Evolutionary conservation across 2,113 vertebrate genomes (phyloP).

Genomic region (mouse (Mus musculus)): DNA sequence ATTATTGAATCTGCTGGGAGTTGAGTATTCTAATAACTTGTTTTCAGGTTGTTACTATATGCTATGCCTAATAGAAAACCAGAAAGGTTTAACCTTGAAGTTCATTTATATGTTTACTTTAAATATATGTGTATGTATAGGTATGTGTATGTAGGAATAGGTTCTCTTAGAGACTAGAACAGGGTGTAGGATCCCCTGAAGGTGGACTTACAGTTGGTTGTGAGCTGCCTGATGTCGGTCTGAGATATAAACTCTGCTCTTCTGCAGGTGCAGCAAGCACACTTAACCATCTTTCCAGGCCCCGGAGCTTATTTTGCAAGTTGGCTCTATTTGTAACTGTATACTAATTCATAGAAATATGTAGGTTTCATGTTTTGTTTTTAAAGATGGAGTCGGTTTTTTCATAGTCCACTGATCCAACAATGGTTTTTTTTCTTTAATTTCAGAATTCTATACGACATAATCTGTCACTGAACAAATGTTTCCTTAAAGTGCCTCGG

Average conservation of each 20-base stretch:
- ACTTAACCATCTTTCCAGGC: too few species aligned
- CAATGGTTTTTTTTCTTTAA: slow-evolving; percentile 73
- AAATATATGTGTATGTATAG: neutral
- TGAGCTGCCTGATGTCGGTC: neutral
- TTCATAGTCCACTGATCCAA: slow-evolving; percentile 55
- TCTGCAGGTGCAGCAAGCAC: too few species aligned
- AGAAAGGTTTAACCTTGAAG: slow-evolving; percentile 62
- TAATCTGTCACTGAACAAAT: slow-evolving; percentile 96
- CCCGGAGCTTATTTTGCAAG: slow-evolving; percentile 1
- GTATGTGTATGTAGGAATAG: neutral
- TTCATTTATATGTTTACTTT: neutral
- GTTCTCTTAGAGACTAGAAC: neutral
- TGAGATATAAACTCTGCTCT: neutral
- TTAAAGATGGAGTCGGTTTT: slow-evolving; percentile 4
- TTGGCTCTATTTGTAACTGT: slow-evolving; percentile 41
- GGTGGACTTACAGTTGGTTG: neutral
- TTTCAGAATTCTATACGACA: slow-evolving; percentile 96
- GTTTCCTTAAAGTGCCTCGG: slow-evolving; percentile 96
- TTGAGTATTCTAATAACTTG: slow-evolving; percentile 1
- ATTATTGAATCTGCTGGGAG: slow-evolving; percentile 20
- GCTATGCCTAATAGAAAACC: slow-evolving; percentile 54
- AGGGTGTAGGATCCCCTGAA: neutral
- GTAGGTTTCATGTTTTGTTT: slow-evolving; percentile 61
- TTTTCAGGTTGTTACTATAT: slow-evolving; percentile 8
- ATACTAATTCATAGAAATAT: neutral